phyloP scores from a whole-genome alignment of 2,113 vertebrate genomes.

The Passer domesticus region DNA sequence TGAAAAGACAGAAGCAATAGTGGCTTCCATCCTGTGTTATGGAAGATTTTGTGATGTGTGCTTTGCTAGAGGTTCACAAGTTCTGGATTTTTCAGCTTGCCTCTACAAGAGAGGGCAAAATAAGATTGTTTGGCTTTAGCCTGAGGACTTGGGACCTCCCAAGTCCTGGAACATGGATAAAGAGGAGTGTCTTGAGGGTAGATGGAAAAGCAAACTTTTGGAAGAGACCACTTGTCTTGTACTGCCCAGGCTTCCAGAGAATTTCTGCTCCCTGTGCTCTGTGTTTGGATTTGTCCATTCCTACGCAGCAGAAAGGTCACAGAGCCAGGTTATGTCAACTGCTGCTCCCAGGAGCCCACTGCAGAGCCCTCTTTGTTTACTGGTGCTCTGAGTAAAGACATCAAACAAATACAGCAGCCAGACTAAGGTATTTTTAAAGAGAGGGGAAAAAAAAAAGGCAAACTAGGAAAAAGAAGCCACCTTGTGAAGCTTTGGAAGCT shows the following conservation, averaged over 20 bases:
- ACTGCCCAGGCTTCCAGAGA: neutral
- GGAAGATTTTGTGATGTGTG: neutral
- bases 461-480: neutral
- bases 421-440: neutral
- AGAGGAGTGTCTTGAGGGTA: neutral
- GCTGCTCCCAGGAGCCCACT: neutral
- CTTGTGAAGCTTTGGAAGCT: neutral
- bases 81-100: neutral
- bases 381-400: neutral
- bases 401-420: neutral
- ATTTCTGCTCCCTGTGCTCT: neutral
- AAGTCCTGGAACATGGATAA: neutral
- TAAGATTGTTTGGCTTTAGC: neutral
- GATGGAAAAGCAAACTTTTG: neutral
- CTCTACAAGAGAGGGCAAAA: neutral
- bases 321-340: neutral
- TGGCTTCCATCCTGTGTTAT: neutral
- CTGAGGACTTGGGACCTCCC: slow-evolving; percentile 13
- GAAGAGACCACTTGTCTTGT: neutral
- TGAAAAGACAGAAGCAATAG: neutral
- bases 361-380: neutral
- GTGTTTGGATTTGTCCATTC: neutral
- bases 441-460: neutral
- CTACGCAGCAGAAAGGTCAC: neutral
- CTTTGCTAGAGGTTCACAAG: neutral